Percentiles rank a stretch among this genome's conserved stretches.
phyloP scores from a whole-genome alignment of 1,140 invertebrate species.

The Zaprionus gabonicus region DNA sequence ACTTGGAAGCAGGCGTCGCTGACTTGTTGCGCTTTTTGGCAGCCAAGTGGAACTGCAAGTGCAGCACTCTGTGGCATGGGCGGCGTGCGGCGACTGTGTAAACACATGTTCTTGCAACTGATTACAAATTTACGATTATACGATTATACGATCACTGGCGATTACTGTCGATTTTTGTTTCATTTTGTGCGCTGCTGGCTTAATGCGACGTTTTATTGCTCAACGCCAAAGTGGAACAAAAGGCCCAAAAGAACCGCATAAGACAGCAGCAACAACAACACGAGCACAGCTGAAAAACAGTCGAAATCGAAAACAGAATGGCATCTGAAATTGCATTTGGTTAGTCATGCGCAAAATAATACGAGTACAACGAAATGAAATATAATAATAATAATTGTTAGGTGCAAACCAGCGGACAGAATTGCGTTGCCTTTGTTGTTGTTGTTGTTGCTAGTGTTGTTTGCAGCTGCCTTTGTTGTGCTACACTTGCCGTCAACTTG shows the following conservation, averaged over 20 bases:
- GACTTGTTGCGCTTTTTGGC: slow-evolving; percentile 26
- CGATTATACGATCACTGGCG: slow-evolving; percentile 51
- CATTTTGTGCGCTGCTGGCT: slow-evolving; percentile 34
- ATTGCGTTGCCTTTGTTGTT: slow-evolving; percentile 43
- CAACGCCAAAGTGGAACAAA: slow-evolving; percentile 72
- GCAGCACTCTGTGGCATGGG: no score
- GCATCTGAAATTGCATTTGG: slow-evolving; percentile 81
- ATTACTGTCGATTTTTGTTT: slow-evolving; percentile 69
- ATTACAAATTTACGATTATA: slow-evolving; percentile 78
- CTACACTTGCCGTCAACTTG: slow-evolving; percentile 66
- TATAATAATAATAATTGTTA: slow-evolving; percentile 69
- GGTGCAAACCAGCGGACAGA: slow-evolving; percentile 44
- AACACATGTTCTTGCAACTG: slow-evolving; percentile 81
- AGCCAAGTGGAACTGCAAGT: slow-evolving; percentile 47
- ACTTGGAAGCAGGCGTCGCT: slow-evolving; percentile 6
- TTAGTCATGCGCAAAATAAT: slow-evolving; percentile 81
- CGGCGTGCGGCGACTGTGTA: slow-evolving; percentile 50
- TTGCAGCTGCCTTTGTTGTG: slow-evolving; percentile 55
- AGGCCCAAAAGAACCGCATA: slow-evolving; percentile 62
- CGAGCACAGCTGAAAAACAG: slow-evolving; percentile 49
- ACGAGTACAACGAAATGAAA: slow-evolving; percentile 41
- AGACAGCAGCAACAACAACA: slow-evolving; percentile 24
- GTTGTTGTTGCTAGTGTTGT: slow-evolving; percentile 7
- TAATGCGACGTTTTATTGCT: slow-evolving; percentile 67
- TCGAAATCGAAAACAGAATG: slow-evolving; percentile 65